Conservation (phyloP, 2,888 invertebrate species). For the Argyresthia albistria region DNA sequence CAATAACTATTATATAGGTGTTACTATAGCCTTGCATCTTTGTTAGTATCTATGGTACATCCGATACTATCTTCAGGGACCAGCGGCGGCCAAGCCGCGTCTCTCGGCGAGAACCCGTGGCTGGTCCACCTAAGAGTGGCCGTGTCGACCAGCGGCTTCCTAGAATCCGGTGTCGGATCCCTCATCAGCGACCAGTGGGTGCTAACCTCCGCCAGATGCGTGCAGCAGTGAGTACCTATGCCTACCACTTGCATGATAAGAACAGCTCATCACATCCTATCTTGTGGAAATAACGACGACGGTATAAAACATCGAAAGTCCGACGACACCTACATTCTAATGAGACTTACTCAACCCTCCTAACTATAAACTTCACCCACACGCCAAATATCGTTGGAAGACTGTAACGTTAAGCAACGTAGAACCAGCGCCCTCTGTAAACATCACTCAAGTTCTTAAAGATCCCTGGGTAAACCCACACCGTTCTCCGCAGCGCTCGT, state of each 20-base stretch:
- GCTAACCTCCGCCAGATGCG: constrained; percentile 29
- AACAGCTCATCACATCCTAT: no score
- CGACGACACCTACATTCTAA: no score
- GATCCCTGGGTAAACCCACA: not conserved
- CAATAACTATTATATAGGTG: no score
- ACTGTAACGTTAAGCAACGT: not conserved
- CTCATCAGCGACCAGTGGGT: constrained; percentile 32
- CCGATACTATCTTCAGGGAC: not conserved
- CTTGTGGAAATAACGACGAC: no score
- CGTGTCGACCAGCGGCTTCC: constrained; percentile 28
- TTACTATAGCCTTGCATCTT: no score
- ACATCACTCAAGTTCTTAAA: no score
- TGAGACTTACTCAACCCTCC: no score
- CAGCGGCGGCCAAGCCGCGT: constrained; percentile 13
- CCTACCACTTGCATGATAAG: no score
- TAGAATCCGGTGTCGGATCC: constrained; percentile 31
- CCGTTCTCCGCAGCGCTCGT: constrained; percentile 22
- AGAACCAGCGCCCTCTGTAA: not conserved
- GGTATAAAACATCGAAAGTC: no score
- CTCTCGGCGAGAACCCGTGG: constrained; percentile 35
- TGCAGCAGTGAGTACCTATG: constrained; percentile 24
- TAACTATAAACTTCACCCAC: not conserved
- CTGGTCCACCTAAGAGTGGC: constrained; percentile 47
- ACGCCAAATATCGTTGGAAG: not conserved
- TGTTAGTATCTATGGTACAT: no score